Percentiles rank a stretch among this genome's conserved stretches.
Conservation (phyloP, 2,113 vertebrate species). For the Erpornis zantholeuca region DNA sequence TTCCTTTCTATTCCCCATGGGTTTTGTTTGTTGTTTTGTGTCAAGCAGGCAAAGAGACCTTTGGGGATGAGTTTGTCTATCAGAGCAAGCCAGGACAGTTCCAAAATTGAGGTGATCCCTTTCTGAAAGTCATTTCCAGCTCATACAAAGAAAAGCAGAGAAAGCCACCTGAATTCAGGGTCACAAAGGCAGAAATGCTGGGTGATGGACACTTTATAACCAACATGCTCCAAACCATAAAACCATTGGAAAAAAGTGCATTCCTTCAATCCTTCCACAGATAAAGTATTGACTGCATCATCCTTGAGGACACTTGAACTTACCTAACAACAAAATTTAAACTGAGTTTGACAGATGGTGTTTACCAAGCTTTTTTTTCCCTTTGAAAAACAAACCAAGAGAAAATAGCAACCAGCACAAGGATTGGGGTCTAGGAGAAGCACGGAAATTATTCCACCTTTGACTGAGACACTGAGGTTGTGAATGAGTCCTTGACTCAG, state of each 20-base stretch:
- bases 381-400: not conserved
- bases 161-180: not conserved
- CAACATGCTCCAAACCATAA: fast-evolving
- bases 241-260: not conserved
- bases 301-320: not conserved
- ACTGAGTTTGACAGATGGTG: not conserved
- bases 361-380: not conserved
- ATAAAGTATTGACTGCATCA: not conserved
- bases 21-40: not conserved
- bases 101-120: not conserved
- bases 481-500: not conserved
- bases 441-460: not conserved
- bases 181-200: not conserved
- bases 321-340: not conserved
- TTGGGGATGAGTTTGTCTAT: not conserved
- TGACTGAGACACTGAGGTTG: not conserved
- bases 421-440: not conserved
- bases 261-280: not conserved
- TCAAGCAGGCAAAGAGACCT: not conserved
- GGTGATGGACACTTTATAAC: not conserved
- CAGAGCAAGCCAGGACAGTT: not conserved
- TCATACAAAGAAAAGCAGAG: not conserved
- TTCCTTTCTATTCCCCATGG: fast-evolving
- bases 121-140: not conserved
- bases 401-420: not conserved